phyloP scores from a whole-genome alignment of 2,888 invertebrate species.

The Nineta flava region DNA sequence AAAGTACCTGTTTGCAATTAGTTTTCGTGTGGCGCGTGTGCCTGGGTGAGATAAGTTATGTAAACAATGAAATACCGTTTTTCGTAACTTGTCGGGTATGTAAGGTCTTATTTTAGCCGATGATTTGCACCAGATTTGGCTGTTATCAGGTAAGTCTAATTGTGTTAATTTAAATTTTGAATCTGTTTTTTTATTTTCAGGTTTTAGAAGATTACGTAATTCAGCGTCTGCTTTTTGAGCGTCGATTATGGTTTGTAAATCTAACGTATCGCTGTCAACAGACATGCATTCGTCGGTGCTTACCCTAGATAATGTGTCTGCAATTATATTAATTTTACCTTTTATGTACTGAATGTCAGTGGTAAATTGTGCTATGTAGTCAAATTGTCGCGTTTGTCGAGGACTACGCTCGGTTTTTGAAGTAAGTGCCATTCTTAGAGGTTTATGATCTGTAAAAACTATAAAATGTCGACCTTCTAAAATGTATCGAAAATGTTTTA shows the following conservation, averaged over 20 bases:
- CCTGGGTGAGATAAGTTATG: conserved; percentile 13
- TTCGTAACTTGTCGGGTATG: conserved; percentile 12
- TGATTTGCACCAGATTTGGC: conserved; percentile 7
- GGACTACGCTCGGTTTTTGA: background rate
- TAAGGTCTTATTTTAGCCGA: conserved; percentile 11
- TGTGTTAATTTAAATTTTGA: background rate
- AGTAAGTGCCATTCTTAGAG: background rate
- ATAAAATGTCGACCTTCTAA: background rate
- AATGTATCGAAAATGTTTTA: too few relatives aligned
- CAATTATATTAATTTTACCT: background rate
- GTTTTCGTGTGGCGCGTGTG: conserved; percentile 8
- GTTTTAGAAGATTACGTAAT: background rate
- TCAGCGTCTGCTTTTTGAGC: background rate
- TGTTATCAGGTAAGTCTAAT: background rate
- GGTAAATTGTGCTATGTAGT: conserved; percentile 3
- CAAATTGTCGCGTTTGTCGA: conserved; percentile 1
- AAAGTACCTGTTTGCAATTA: conserved; percentile 11
- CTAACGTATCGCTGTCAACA: background rate
- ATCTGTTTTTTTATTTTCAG: background rate
- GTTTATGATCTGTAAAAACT: background rate
- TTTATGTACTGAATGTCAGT: background rate
- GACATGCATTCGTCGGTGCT: background rate
- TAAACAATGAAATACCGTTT: conserved; percentile 11
- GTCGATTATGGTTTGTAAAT: background rate
- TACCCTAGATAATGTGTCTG: conserved; percentile 2